Conservation (phyloP, 2,888 invertebrate species). For the Andrena trimmerana region DNA sequence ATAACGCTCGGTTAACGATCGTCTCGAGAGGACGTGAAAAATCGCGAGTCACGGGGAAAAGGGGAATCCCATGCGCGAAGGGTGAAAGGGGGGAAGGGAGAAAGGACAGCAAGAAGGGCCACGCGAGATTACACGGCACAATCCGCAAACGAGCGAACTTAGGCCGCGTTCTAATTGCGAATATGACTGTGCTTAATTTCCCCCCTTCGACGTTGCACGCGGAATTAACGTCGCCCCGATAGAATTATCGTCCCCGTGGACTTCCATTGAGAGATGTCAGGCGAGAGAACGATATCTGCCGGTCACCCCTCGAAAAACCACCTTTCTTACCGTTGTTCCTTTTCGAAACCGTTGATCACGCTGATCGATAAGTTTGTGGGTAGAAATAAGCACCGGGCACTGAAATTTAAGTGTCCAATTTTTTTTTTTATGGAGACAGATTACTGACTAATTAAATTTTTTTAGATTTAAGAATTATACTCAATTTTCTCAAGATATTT, state of each 20-base stretch:
- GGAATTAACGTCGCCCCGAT: slow-evolving; percentile 60
- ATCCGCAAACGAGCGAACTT: slow-evolving; percentile 81
- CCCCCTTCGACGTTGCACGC: slow-evolving; percentile 63
- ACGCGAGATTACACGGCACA: slow-evolving; percentile 82
- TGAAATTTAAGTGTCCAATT: no score
- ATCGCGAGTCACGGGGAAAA: slow-evolving; percentile 68
- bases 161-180: slow-evolving; percentile 81
- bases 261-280: background rate
- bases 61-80: slow-evolving; percentile 58
- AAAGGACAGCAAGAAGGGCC: slow-evolving; percentile 58
- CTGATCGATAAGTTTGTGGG: background rate
- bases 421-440: no score
- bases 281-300: slow-evolving; percentile 9
- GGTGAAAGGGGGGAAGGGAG: slow-evolving; percentile 45
- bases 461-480: no score
- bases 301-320: background rate
- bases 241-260: slow-evolving; percentile 54
- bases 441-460: no score
- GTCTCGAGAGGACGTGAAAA: slow-evolving; percentile 62
- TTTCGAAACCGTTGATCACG: background rate
- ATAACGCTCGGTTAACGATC: slow-evolving; percentile 64
- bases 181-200: slow-evolving; percentile 84
- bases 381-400: background rate
- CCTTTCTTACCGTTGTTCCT: background rate
- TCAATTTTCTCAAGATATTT: no score